These are phyloP conservation scores for Metaphire vulgaris DNA, from an alignment of 1,140 invertebrate genomes.

Conservation along the genomic window DNA sequence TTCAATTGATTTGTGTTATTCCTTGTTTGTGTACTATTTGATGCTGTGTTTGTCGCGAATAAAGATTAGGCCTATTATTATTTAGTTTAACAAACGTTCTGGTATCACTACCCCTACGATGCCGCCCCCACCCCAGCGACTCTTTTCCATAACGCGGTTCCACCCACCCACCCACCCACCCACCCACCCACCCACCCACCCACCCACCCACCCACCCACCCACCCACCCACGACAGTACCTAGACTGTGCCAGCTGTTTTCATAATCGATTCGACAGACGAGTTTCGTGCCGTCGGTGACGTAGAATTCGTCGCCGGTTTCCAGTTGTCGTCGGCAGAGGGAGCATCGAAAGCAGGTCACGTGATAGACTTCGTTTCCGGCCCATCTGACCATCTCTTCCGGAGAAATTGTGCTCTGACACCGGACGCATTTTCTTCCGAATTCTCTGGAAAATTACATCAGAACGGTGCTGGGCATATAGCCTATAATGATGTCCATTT, in stretches of 20 bases:
- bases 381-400: slow-evolving; percentile 66
- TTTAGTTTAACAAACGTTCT: no score
- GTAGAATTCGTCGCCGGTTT: slow-evolving; percentile 34
- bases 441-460: no score
- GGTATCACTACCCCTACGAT: no score
- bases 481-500: no score
- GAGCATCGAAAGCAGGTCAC: slow-evolving; percentile 31
- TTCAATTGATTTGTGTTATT: no score
- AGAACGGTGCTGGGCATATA: no score
- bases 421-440: slow-evolving; percentile 67
- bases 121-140: background rate
- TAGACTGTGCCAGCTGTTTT: no score
- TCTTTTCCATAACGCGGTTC: background rate
- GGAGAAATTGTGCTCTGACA: slow-evolving; percentile 80
- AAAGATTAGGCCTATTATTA: no score
- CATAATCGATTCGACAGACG: slow-evolving; percentile 31
- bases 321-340: slow-evolving; percentile 29
- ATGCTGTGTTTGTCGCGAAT: no score
- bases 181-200: background rate
- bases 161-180: background rate
- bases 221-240: background rate
- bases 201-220: background rate
- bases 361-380: slow-evolving; percentile 31
- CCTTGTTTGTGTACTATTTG: no score
- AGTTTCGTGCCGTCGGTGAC: slow-evolving; percentile 30